These are phyloP conservation scores for Tyria jacobaeae DNA, from an alignment of 2,888 invertebrate genomes.

Conservation along the genomic window DNA sequence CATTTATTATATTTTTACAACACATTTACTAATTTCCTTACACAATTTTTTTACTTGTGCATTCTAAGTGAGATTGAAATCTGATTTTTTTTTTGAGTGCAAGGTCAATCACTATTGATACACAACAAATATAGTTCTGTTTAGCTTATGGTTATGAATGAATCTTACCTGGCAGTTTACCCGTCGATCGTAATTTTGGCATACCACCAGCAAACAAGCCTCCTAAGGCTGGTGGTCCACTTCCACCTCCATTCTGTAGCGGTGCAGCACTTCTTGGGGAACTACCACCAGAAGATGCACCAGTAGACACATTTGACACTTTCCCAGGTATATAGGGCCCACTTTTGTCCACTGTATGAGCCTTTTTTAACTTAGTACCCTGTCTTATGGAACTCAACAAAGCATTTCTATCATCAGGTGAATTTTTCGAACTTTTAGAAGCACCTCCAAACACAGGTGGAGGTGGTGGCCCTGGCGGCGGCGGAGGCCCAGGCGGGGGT, in stretches of 20 bases:
- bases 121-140: background rate
- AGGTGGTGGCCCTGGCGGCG: constrained; percentile 87
- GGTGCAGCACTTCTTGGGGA: constrained; percentile 68
- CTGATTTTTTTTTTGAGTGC: background rate
- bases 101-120: background rate
- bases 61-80: background rate
- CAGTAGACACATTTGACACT: constrained; percentile 66
- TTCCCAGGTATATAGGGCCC: constrained; percentile 91
- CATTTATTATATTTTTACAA: too few species aligned
- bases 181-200: constrained; percentile 92
- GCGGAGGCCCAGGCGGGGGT: constrained; percentile 89
- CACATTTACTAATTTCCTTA: background rate
- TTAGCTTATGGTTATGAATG: too few species aligned
- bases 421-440: constrained; percentile 66
- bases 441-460: constrained; percentile 80
- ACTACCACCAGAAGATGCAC: constrained; percentile 67
- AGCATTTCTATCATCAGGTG: constrained; percentile 88
- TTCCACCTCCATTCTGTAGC: constrained; percentile 72
- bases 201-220: constrained; percentile 94
- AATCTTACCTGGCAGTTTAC: constrained; percentile 79
- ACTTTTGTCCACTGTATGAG: constrained; percentile 96
- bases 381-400: constrained; percentile 94
- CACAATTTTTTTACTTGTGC: background rate
- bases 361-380: constrained; percentile 93
- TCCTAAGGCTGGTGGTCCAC: constrained; percentile 84